These are phyloP conservation scores for Scaptomyza montana DNA, from an alignment of 1,140 invertebrate genomes.

Conservation along the genomic window DNA sequence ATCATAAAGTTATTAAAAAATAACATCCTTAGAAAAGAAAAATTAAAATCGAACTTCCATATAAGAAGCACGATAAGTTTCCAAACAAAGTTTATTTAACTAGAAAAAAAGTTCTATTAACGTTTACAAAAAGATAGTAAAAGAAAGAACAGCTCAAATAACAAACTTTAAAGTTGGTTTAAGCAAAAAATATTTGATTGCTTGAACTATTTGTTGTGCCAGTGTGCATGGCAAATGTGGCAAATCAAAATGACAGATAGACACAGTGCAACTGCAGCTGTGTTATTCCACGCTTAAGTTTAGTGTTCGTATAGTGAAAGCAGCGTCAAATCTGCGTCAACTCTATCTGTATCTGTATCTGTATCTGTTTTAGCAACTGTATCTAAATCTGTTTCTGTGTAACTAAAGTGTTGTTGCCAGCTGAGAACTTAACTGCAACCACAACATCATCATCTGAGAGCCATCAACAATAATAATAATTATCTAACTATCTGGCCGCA, in stretches of 20 bases:
- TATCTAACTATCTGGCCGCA: slow-evolving; percentile 57
- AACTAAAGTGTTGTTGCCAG: slow-evolving; percentile 7
- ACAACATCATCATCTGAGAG: slow-evolving; percentile 28
- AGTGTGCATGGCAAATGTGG: slow-evolving; percentile 55
- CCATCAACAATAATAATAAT: slow-evolving; percentile 49
- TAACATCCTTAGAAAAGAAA: no score
- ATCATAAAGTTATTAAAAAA: no score
- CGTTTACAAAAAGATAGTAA: no score
- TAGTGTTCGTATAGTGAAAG: slow-evolving; percentile 42
- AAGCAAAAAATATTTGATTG: no score
- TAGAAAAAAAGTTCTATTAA: no score
- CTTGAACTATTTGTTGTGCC: not conserved
- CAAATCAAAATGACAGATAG: slow-evolving; percentile 76
- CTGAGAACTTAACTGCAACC: slow-evolving; percentile 28
- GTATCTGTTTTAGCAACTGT: not conserved
- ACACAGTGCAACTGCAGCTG: slow-evolving; percentile 37
- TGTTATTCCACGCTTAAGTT: slow-evolving; percentile 6
- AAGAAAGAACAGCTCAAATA: no score
- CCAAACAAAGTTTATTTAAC: no score
- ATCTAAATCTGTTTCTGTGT: not conserved
- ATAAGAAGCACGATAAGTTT: no score
- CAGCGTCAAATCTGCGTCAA: slow-evolving; percentile 39
- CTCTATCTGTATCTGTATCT: slow-evolving; percentile 18
- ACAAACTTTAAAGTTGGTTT: no score
- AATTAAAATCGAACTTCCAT: no score